Evolutionary conservation across 2,888 invertebrate species (phyloP), one percentile per base, ranked within the genome.

Genomic region (Tuta absoluta): DNA sequence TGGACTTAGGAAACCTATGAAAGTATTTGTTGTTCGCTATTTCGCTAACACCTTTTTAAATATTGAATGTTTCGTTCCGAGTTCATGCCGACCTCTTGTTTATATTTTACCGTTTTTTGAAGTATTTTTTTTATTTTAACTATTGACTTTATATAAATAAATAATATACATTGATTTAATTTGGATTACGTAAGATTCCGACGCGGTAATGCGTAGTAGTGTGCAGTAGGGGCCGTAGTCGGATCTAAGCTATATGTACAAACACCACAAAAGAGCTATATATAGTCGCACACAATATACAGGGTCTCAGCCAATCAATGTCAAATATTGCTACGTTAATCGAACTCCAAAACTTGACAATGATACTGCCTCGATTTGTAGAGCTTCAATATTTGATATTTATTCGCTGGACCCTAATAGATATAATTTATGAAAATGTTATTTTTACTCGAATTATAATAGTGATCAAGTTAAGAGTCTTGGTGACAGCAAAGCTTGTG

Each of bases 401-500:
- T 33, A 56, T n/a, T 33, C 10, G 33, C 14, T 8, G 33, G 33
- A 33, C 33, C 33, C 33, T 28, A 68, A 63, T 62, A 61, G 62
- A 66, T 69, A 68, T 38, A 67, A 65, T 67, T 67, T 65, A 56
- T 33, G 63, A 71, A 69, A 56, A 67, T 68, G 63, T 74, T 74
- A 72, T 75, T 72, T 74, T 71, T 66, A 69, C 64, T 69, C 62
- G 67, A 67, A 65, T 69, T 72, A 69, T 67, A 70, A 53, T 53
- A 53, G 51, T 12, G 33, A 53, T 33, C 51, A 28, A 33, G 56
- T 56, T 45, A 59, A 23, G 19, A 59, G 51, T 56, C 38, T 23
- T 23, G 63, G 53, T 56, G 56, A 63, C 63, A 45, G 63, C 53
- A 17, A 56, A 63, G 56, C 38, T 63, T 53, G 51, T 53, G 51